Evolutionary conservation across 2,888 invertebrate species (phyloP), one percentile per base, ranked within the genome.

Genomic region (Rhimphoctona megacephalus): DNA sequence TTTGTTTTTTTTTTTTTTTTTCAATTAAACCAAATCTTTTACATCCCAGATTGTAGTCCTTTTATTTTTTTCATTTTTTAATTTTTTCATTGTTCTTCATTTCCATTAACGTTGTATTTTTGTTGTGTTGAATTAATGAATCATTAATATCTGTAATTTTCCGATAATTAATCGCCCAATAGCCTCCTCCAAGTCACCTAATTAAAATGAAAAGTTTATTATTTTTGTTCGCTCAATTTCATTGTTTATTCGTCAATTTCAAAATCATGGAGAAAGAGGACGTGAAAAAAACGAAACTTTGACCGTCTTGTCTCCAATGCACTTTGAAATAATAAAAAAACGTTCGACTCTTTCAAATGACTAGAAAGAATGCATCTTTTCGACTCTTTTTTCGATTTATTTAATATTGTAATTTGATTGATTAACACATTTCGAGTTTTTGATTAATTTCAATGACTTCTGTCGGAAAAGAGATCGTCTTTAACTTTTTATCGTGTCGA

Each of bases 1-100:
- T n/a, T n/a, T n/a, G n/a, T n/a, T n/a, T n/a, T 22, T n/a, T 25
- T 73, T 73, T 73, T 22, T n/a, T 25, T 73, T 73, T 73, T 73
- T 14, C 54, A 39, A 73, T 73, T 22, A 73, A 36, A n/a, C n/a
- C 17, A 39, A 17, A 52, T 22, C 17, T 49, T 72, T 52, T n/a
- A 14, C 30, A 17, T 30, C 14, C 19, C 1, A 72, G 14, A 36
- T 72, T 52, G 36, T 17, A 52, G 5, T 52, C 11, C 3, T 2
- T 19, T 33, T 72, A 3, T 19, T 72, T 36, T n/a, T 2, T 19
- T 33, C 52, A 3, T 19, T 72, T 36, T n/a, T n/a, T n/a, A n/a
- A n/a, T n/a, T n/a, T n/a, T 52, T 30, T 11, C 33, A n/a, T 14
- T 52, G 36, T 70, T 49, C 25, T 30, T 39, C 52, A 11, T 33